Conservation (phyloP, 2,113 vertebrate species). For the Callorhinus ursinus region DNA sequence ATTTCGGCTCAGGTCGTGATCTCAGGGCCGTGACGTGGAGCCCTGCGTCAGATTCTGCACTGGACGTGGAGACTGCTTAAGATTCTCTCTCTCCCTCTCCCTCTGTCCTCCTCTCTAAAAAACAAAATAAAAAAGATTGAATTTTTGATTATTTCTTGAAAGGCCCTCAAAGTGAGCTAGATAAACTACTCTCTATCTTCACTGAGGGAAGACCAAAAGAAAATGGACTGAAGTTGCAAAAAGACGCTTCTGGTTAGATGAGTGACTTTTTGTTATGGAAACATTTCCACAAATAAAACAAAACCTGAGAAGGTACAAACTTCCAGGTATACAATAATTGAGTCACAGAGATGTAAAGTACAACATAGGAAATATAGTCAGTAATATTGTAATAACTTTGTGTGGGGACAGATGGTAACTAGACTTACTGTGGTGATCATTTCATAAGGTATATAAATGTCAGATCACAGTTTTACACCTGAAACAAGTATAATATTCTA, state of each 20-base stretch:
- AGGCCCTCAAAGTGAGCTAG: neutral
- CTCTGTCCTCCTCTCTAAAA: neutral
- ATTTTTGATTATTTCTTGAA: neutral
- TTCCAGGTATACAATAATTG: neutral
- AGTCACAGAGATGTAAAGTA: neutral
- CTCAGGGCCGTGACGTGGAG: neutral
- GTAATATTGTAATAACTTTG: neutral
- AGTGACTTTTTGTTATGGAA: neutral
- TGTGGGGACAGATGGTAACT: neutral
- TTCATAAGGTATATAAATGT: neutral
- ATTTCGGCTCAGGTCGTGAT: neutral
- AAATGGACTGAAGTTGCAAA: constrained; percentile 10
- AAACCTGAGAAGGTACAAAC: neutral
- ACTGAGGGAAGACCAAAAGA: neutral
- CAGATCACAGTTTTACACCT: neutral
- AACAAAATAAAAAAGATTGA: neutral
- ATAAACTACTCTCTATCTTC: neutral
- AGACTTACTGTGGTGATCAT: neutral
- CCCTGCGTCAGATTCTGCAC: no score
- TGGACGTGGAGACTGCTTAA: neutral
- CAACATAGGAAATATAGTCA: neutral
- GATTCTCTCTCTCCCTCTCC: neutral
- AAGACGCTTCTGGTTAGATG: neutral
- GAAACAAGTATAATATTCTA: neutral
- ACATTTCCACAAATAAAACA: neutral